Percentiles rank a stretch among this genome's conserved stretches.
Evolutionary conservation across 2,797 vertebrate species (phyloP).

Genomic region (Bradypodion pumilum): DNA sequence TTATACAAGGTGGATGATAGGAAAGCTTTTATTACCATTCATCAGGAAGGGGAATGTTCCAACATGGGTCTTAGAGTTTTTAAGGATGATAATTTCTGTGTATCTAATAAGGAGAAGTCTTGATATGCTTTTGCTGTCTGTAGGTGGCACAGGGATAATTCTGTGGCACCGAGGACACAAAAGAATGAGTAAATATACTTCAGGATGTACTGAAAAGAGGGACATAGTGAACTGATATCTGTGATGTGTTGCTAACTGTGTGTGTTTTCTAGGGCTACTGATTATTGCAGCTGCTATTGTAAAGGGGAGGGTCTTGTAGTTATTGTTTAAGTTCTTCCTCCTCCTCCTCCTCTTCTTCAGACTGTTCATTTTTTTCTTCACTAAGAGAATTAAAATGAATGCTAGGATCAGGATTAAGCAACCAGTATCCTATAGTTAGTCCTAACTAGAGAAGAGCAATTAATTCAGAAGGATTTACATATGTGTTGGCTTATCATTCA

Average conservation of each 20-base stretch:
- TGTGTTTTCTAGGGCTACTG: neutral
- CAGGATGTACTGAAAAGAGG: neutral
- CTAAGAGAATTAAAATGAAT: constrained; percentile 45
- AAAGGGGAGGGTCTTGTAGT: neutral
- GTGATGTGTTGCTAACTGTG: neutral
- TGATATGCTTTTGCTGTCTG: neutral
- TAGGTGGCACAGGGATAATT: neutral
- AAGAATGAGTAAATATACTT: neutral
- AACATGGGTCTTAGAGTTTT: neutral
- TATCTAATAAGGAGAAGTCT: neutral
- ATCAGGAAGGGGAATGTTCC: too few species aligned
- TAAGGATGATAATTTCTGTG: neutral
- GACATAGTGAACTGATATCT: neutral
- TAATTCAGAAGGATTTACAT: too few species aligned
- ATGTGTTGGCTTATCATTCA: too few species aligned
- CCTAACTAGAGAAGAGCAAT: too few species aligned
- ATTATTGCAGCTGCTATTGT: neutral
- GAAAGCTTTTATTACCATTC: neutral
- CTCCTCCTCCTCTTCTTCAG: too few species aligned
- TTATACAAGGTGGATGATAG: neutral
- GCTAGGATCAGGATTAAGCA: neutral
- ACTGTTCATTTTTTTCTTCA: constrained; percentile 29
- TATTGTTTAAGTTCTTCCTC: neutral
- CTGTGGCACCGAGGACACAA: neutral
- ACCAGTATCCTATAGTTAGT: too few species aligned